Base-by-base conservation (phyloP, 2,888 invertebrate species). In the Cordilura impudica region DNA sequence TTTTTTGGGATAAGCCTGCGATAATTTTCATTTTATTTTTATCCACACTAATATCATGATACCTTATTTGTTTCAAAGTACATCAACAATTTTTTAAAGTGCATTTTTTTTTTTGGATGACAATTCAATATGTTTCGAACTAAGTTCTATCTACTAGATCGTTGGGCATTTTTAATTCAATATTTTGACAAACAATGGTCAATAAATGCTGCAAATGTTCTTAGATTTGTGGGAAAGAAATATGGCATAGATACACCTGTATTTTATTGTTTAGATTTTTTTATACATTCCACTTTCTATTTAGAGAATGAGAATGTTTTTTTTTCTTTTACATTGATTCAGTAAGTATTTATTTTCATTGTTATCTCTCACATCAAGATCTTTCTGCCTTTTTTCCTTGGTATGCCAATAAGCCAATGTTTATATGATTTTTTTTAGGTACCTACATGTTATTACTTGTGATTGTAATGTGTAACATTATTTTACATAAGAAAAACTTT, bases 121-220 rank as follows among this genome's bases (percentile, higher is more conserved):
- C n/a, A n/a, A n/a, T n/a, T n/a, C n/a, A n/a, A n/a, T n/a, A n/a
- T n/a, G n/a, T n/a, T n/a, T n/a, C n/a, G n/a, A n/a, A n/a, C n/a
- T n/a, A n/a, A n/a, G n/a, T n/a, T n/a, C n/a, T n/a, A n/a, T n/a
- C n/a, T n/a, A n/a, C n/a, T n/a, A n/a, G n/a, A n/a, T n/a, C n/a
- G n/a, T n/a, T n/a, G n/a, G n/a, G n/a, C n/a, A n/a, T n/a, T n/a
- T n/a, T n/a, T n/a, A n/a, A n/a, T n/a, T n/a, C n/a, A n/a, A n/a
- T n/a, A n/a, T n/a, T n/a, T n/a, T n/a, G n/a, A 6, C n/a, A n/a
- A 39, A 39, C n/a, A 54, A 54, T 54, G 31, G 16, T 54, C 54
- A 29, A 54, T 54, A 54, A 31, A 29, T 54, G 18, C 29, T 16
- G 16, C 35, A 39, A 39, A 39, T 53, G 14, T 26, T 26, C 12